Percentiles rank a stretch among this genome's conserved stretches.
Conservation (phyloP, 2,113 vertebrate species). For the Amblyornis subalaris region DNA sequence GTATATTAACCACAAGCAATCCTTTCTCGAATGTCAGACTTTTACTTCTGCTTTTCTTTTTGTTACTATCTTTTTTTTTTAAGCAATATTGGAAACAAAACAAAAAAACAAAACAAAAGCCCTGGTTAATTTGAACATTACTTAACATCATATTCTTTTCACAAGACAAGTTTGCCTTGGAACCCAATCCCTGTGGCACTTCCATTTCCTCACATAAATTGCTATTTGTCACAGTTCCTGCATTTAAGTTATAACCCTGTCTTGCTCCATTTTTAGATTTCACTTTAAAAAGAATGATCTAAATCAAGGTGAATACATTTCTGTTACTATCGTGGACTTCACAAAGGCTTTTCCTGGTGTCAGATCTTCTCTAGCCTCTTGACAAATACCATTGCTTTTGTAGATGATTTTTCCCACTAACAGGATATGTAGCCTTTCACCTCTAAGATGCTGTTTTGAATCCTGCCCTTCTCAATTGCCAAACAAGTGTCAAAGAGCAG, state of each 20-base stretch:
- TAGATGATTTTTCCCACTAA: conserved; percentile 50
- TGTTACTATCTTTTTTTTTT: neutral
- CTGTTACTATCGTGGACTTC: neutral
- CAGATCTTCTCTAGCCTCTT: neutral
- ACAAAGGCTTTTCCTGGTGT: conserved; percentile 43
- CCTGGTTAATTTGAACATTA: neutral
- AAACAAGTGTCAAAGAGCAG: conserved; percentile 41
- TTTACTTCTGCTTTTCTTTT: neutral
- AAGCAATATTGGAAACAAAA: neutral
- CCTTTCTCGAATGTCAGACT: neutral
- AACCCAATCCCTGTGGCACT: neutral
- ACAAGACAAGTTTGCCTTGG: neutral
- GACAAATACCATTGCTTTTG: conserved; percentile 27
- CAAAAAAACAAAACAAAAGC: neutral
- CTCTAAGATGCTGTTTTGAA: conserved; percentile 47
- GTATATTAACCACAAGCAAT: neutral
- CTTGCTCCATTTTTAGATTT: conserved; percentile 40
- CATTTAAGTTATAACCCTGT: neutral
- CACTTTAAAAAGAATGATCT: neutral
- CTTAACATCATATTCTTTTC: conserved; percentile 5
- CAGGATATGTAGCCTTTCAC: conserved; percentile 64
- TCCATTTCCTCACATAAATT: conserved; percentile 12
- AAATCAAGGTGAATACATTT: conserved; percentile 29
- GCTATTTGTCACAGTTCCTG: neutral
- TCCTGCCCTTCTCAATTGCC: conserved; percentile 11